Evolutionary conservation across 1,140 invertebrate species (phyloP).

Genomic region (Triops longicaudatus): DNA sequence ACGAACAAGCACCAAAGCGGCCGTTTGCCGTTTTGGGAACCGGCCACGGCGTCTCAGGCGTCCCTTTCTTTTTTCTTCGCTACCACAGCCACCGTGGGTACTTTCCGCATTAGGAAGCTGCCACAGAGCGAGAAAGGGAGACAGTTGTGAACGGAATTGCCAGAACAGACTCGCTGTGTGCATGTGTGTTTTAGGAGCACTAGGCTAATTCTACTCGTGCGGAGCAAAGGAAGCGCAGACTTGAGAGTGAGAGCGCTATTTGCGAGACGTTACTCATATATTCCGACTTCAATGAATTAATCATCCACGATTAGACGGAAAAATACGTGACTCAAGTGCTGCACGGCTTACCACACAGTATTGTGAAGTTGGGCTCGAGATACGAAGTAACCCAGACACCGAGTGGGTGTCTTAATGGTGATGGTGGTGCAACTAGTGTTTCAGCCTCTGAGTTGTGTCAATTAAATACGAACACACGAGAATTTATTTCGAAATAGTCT

Average conservation of each 20-base stretch:
- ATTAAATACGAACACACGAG: neutral
- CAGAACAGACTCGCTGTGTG: neutral
- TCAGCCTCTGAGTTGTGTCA: neutral
- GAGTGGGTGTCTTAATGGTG: neutral
- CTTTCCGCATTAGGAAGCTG: conserved; percentile 3
- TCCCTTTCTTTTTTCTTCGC: neutral
- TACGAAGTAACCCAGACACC: neutral
- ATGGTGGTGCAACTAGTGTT: conserved; percentile 11
- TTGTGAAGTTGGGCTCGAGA: neutral
- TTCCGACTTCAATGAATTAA: neutral
- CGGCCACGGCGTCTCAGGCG: neutral
- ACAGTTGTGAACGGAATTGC: neutral
- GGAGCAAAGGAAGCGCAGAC: neutral
- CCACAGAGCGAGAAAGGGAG: conserved; percentile 9
- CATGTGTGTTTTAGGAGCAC: neutral
- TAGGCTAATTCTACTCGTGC: neutral
- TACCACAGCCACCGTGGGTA: neutral
- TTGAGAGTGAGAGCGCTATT: neutral
- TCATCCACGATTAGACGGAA: neutral
- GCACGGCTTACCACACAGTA: too few relatives aligned
- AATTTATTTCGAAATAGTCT: too few relatives aligned
- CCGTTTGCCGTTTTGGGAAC: neutral
- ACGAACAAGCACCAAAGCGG: neutral
- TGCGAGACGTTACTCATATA: conserved; percentile 11
- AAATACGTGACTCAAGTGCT: too few relatives aligned